These are phyloP conservation scores for Halichoerus grypus DNA, from an alignment of 2,113 vertebrate species.

Conservation along the genomic window DNA sequence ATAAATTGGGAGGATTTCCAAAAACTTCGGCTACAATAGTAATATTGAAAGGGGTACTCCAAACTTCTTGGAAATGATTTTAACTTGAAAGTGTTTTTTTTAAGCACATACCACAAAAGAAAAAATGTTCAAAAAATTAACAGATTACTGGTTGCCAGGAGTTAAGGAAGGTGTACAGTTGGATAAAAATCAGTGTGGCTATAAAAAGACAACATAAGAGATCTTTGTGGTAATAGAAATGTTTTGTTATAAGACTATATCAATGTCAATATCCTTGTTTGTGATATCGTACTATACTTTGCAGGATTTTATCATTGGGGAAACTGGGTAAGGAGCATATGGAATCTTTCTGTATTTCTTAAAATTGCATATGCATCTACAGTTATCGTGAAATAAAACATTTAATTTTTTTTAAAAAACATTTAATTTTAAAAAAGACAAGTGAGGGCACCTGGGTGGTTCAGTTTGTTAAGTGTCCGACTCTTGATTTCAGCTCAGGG, in stretches of 20 bases:
- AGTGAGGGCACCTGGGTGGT: not conserved
- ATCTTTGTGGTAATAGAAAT: not conserved
- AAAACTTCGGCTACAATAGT: not conserved
- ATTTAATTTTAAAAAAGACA: not conserved
- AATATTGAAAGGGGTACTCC: not conserved
- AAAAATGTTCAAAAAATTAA: slow-evolving; percentile 18
- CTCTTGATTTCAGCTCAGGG: not conserved
- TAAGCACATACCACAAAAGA: not conserved
- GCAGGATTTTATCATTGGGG: not conserved
- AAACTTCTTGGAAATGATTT: not conserved
- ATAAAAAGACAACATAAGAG: not conserved
- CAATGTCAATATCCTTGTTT: slow-evolving; percentile 11
- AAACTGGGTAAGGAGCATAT: not conserved
- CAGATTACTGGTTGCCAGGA: not conserved
- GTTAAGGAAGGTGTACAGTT: not conserved
- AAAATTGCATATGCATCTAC: not conserved
- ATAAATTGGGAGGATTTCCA: not conserved
- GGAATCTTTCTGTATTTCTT: not conserved
- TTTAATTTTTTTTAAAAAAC: not conserved
- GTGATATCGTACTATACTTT: not conserved
- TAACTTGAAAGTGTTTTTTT: not conserved
- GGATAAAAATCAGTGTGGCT: not conserved
- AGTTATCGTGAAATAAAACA: not conserved
- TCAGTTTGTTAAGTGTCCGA: not conserved
- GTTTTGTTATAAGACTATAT: not conserved